A percentile compares a stretch with the other conserved stretches of the same genome.
These are phyloP conservation scores for Albula glossodonta DNA, from an alignment of 2,113 vertebrate genomes.

Conservation along the genomic window DNA sequence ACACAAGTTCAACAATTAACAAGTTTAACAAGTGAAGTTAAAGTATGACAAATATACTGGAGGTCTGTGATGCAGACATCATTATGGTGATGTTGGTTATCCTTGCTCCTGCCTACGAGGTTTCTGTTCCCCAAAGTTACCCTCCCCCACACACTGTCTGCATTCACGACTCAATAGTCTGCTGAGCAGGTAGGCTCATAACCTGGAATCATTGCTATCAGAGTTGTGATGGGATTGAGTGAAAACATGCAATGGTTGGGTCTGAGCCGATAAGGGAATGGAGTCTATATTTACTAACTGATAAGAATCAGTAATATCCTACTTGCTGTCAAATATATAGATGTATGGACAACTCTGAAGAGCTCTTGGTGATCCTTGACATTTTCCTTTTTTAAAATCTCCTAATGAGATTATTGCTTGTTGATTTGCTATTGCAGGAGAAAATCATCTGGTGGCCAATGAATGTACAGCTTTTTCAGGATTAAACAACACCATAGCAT, in stretches of 20 bases:
- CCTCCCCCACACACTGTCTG: not conserved
- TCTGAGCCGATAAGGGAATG: not conserved
- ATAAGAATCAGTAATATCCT: conserved; percentile 14
- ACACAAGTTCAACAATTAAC: not conserved
- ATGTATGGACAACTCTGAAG: not conserved
- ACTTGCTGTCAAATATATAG: not conserved
- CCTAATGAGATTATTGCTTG: not conserved
- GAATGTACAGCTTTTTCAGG: not conserved
- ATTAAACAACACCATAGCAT: conserved; percentile 15
- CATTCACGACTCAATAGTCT: not conserved
- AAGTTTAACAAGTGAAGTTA: not conserved
- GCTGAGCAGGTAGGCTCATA: not conserved
- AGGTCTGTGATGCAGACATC: not conserved
- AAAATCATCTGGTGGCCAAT: not conserved
- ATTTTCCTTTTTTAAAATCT: not conserved
- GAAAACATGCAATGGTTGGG: not conserved
- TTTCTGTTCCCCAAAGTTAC: not conserved
- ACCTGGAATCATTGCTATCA: not conserved
- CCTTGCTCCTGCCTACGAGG: not conserved
- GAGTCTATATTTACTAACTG: not conserved
- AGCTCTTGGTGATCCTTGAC: not conserved
- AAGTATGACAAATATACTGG: not conserved
- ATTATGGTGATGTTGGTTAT: not conserved
- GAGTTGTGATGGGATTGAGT: not conserved
- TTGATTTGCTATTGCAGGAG: not conserved